Base-by-base conservation (phyloP, 2,113 vertebrate species). In the Lepidiolamprologus cunningtoni region DNA sequence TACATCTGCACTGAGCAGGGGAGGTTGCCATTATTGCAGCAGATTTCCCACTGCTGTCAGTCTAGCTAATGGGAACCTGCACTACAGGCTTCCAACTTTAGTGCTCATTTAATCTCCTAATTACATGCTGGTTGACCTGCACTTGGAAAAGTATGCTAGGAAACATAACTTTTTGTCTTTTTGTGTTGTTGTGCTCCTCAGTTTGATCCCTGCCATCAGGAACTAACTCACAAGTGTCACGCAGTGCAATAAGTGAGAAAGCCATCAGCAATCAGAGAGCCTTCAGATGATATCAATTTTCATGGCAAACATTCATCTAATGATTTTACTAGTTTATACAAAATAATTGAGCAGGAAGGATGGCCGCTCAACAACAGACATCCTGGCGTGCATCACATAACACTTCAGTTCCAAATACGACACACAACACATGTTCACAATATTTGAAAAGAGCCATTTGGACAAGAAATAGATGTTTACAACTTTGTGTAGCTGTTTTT, bases 1-100 rank as follows among this genome's bases (percentile, higher is more conserved):
- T 92, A 93, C 92, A 92, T 95, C 92, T 94, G 94, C 93, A 94
- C 91, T 85, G 91, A 91, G 89, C 91, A 82, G 82, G 78, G 91
- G 86, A 92, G 95, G 89, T 58, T 81, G 82, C 53, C 45, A 71
- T 89, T 93, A 92, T 88, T 93, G 89, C 93, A 80, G 86, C 81
- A 87, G 61, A 89, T 89, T 88, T 93, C 91, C 91, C 94, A 85
- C 85, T 2, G 86, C 93, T 93, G 92, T 92, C 89, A 90, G 83
- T 94, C 88, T n/a, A 28, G 78, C 87, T 94, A 95, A 95, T 95
- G 93, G 91, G 80, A 91, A 81, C 21, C 86, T 58, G 57, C 91
- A 9, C 91, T 85, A 63, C 85, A 90, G 88, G 87, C 53, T 52
- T 55, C 84, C 21, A 84, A 82, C 90, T 86, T 78, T 87, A 82